Base-by-base conservation (phyloP, 1,140 invertebrate species). In the Melanaphis sacchari region DNA sequence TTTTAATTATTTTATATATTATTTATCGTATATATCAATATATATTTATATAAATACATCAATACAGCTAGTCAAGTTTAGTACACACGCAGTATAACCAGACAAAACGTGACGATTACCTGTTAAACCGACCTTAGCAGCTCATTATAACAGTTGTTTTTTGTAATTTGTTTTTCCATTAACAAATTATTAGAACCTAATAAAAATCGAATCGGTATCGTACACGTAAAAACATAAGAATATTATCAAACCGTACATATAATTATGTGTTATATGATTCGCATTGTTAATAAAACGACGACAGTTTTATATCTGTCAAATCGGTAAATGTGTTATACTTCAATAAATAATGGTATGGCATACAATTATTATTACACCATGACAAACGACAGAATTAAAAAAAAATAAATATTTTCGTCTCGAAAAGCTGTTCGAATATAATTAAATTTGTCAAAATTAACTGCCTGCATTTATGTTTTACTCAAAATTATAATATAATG, bases 71-170 rank as follows among this genome's bases (percentile, higher is more conserved):
- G 8, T 38, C 82, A 11, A 84, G 82, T 40, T 21, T 76, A 82
- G 81, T 31, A 41, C 38, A 9, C 9, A 41, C 82, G 38, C 8
- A 84, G 38, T 84, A 26, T 21, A 41, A 84, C 40, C 38, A 84
- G 38, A 84, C 82, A 84, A 41, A 84, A 84, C 38, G 38, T 40
- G 82, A 84, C 82, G 38, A 40, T 84, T 84, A 84, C 36, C 76
- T 82, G 36, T 38, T 38, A 8, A 8, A 21, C 36, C 76, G 76
- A 82, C n/a, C n/a, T 82, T 7, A 76, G 59, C 59, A 76, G n/a
- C 59, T 76, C n/a, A 82, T 82, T 82, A 82, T 82, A 82, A 82
- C 76, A 36, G 76, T 82, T 82, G 22, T 82, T 82, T 36, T 76
- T 76, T n/a, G 59, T 66, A 22, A 18, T 81, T 38, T 82, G 22